Conservation (phyloP, 2,888 invertebrate species). For the Imbricaverruca yamaguchii region DNA sequence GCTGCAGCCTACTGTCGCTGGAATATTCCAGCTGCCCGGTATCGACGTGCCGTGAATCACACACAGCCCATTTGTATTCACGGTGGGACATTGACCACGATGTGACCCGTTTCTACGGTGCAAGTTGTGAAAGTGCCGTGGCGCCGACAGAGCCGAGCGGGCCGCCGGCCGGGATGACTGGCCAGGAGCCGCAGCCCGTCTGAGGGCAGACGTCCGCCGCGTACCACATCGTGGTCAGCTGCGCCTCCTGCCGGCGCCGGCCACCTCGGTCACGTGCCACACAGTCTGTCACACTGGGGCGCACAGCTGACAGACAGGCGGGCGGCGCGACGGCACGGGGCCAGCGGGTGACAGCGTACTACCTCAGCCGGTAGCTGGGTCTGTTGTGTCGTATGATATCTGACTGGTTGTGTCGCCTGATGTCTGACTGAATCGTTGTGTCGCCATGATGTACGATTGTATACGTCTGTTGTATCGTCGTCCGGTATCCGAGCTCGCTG, state of each 20-base stretch:
- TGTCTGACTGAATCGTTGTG: too few relatives aligned
- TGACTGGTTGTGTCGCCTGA: too few relatives aligned
- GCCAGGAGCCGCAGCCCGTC: neutral
- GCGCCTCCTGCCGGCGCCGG: neutral
- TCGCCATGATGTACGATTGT: too few relatives aligned
- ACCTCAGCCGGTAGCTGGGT: too few relatives aligned
- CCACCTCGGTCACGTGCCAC: neutral
- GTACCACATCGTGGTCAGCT: neutral
- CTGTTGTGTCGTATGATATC: too few relatives aligned
- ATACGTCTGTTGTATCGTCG: too few relatives aligned
- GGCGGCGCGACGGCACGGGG: neutral
- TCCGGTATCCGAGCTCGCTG: too few relatives aligned
- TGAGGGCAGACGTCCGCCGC: neutral
- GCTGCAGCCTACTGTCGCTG: neutral
- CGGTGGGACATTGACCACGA: neutral
- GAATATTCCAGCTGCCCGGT: neutral
- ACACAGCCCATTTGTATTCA: slow-evolving; percentile 18
- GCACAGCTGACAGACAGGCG: neutral
- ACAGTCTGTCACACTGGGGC: neutral
- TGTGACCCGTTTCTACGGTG: slow-evolving; percentile 6
- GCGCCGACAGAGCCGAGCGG: neutral
- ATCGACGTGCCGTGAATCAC: neutral
- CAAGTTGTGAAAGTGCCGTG: slow-evolving; percentile 15
- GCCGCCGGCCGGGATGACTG: neutral
- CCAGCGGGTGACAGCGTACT: neutral